A percentile compares a stretch with the other conserved stretches of the same genome.
Evolutionary conservation across 1,140 invertebrate genomes (phyloP).

Genomic region (Drosophila sechellia): DNA sequence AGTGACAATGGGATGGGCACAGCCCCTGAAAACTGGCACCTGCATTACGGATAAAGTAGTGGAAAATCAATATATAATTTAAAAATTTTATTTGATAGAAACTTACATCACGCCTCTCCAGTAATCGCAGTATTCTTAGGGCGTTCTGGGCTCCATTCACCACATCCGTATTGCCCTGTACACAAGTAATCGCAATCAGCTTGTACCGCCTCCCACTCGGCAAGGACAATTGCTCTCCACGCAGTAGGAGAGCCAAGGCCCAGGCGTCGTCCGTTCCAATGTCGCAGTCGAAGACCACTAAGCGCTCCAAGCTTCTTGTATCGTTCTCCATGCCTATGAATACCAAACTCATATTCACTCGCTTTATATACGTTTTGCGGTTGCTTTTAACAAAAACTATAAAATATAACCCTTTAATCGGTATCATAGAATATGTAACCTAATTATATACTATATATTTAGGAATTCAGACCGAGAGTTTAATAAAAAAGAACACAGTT

Average conservation of each 20-base stretch:
- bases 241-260: slow-evolving; percentile 86
- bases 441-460: no score
- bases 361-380: no score
- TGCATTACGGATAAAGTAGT: slow-evolving; percentile 46
- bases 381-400: no score
- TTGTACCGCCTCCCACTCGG: slow-evolving; percentile 69
- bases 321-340: background rate
- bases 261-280: slow-evolving; percentile 88
- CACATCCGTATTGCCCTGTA: slow-evolving; percentile 87
- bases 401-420: no score
- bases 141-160: slow-evolving; percentile 87
- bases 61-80: slow-evolving; percentile 8
- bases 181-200: slow-evolving; percentile 87
- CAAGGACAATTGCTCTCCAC: slow-evolving; percentile 83
- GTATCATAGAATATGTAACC: no score
- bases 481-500: no score
- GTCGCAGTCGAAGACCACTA: slow-evolving; percentile 87
- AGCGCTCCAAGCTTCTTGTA: background rate
- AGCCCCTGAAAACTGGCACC: slow-evolving; percentile 88
- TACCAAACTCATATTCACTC: no score
- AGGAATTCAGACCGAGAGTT: no score
- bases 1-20: slow-evolving; percentile 76
- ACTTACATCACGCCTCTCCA: slow-evolving; percentile 85
- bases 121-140: slow-evolving; percentile 85
- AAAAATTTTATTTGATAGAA: no score